Conservation (phyloP, 2,797 vertebrate genomes). For the Siniperca undulata region DNA sequence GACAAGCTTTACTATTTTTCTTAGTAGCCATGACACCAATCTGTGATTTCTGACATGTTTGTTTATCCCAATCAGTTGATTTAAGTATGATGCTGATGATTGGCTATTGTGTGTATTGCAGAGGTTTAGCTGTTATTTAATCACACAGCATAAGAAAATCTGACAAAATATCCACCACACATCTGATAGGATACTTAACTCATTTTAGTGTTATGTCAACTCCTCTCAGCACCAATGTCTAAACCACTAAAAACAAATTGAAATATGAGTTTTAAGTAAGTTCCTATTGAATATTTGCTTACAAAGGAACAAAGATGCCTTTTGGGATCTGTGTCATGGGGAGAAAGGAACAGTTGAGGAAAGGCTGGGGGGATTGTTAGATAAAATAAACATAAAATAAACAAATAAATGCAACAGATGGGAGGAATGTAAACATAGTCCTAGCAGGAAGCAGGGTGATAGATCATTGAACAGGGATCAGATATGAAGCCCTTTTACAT, state of each 20-base stretch:
- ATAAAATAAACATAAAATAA: conserved; percentile 76
- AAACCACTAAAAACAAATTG: not conserved
- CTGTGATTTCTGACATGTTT: conserved; percentile 22
- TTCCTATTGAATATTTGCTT: conserved; percentile 2
- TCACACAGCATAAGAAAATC: not conserved
- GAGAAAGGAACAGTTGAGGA: conserved; percentile 32
- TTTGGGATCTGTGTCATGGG: conserved; percentile 41
- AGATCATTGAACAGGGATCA: conserved; percentile 47
- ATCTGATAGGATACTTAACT: not conserved
- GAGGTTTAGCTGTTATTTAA: not conserved
- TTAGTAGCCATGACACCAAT: conserved; percentile 5
- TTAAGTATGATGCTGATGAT: not conserved
- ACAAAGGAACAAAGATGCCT: conserved; percentile 12
- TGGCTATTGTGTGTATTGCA: not conserved
- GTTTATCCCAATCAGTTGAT: not conserved
- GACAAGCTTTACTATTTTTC: not conserved
- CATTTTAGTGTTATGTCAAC: not conserved
- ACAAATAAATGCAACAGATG: conserved; percentile 74
- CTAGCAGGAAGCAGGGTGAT: conserved; percentile 58
- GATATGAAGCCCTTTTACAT: conserved; percentile 4
- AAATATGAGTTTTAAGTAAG: not conserved
- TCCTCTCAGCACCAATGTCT: not conserved
- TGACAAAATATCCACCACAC: not conserved
- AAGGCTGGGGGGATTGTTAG: conserved; percentile 30
- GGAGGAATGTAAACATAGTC: conserved; percentile 76